These are phyloP conservation scores for Dromas ardeola DNA, from an alignment of 2,113 vertebrate genomes.

Conservation along the genomic window DNA sequence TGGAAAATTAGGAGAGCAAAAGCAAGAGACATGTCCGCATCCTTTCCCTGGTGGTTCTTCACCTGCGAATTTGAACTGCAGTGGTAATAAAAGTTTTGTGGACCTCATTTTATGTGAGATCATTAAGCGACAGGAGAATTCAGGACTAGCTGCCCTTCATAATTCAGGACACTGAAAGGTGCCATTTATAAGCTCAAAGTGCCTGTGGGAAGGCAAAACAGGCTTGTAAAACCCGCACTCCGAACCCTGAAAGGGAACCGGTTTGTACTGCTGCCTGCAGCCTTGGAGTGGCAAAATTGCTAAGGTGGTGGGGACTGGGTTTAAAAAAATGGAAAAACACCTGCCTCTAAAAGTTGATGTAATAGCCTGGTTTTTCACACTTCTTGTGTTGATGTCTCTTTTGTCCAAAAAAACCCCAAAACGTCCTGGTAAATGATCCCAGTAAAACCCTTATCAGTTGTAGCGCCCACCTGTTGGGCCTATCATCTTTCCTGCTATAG, in stretches of 20 bases:
- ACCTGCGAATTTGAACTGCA: conserved; percentile 63
- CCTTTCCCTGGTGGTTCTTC: conserved; percentile 75
- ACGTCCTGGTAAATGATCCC: neutral
- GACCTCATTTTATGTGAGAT: conserved; percentile 77
- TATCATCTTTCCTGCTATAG: neutral
- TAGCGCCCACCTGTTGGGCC: neutral
- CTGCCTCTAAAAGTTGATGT: neutral
- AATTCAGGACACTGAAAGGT: conserved; percentile 75
- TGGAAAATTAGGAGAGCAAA: conserved; percentile 63
- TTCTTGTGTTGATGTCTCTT: neutral
- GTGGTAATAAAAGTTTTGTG: conserved; percentile 70
- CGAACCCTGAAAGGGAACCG: conserved; percentile 27
- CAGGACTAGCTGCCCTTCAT: conserved; percentile 71
- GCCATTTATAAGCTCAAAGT: conserved; percentile 75
- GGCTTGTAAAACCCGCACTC: conserved; percentile 72
- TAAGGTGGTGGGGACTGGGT: neutral
- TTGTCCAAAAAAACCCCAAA: neutral
- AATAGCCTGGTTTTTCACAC: conserved; percentile 2
- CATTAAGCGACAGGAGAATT: conserved; percentile 78
- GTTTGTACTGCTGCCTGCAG: conserved; percentile 41
- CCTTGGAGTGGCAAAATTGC: conserved; percentile 44
- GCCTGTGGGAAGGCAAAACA: conserved; percentile 71
- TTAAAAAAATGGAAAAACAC: conserved; percentile 5
- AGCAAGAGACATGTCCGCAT: conserved; percentile 44
- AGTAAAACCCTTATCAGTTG: neutral